Conservation (phyloP, 2,113 vertebrate species). For the Trinectes maculatus region DNA sequence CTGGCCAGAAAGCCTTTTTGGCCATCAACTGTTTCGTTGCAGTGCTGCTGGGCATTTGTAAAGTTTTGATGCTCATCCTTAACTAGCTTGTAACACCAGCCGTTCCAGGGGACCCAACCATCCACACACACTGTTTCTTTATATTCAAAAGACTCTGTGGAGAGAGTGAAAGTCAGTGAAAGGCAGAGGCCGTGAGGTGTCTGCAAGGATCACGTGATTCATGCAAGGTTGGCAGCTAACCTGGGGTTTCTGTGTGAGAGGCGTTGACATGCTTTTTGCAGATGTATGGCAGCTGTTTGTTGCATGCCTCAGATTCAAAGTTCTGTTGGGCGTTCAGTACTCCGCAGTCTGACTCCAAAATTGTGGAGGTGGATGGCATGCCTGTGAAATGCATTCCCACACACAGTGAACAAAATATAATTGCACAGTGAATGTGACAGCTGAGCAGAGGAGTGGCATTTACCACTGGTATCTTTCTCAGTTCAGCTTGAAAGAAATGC, state of each 20-base stretch:
- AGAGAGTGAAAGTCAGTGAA: neutral
- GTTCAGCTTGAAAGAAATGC: neutral
- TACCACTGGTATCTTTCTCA: neutral
- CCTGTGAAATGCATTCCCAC: conserved; percentile 72
- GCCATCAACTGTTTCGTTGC: conserved; percentile 69
- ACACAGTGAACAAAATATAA: conserved; percentile 14
- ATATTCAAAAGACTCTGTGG: conserved; percentile 82
- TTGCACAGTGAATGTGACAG: neutral
- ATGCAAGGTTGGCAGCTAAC: neutral
- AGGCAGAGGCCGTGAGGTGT: neutral
- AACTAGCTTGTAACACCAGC: conserved; percentile 87
- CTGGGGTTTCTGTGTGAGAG: conserved; percentile 5
- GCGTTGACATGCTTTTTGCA: conserved; percentile 82
- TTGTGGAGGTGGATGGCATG: conserved; percentile 60
- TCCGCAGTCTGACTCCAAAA: conserved; percentile 86
- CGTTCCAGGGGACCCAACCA: conserved; percentile 86
- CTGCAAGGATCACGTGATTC: too few species aligned
- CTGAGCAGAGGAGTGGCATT: neutral
- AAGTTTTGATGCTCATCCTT: conserved; percentile 68
- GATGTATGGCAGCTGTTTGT: conserved; percentile 86
- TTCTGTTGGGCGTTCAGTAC: conserved; percentile 79
- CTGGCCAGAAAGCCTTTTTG: conserved; percentile 80
- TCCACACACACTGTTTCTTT: conserved; percentile 83
- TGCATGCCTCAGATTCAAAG: conserved; percentile 84
- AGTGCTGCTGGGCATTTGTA: conserved; percentile 69